phyloP scores from a whole-genome alignment of 2,888 invertebrate genomes.

The Lacanobia oleracea region DNA sequence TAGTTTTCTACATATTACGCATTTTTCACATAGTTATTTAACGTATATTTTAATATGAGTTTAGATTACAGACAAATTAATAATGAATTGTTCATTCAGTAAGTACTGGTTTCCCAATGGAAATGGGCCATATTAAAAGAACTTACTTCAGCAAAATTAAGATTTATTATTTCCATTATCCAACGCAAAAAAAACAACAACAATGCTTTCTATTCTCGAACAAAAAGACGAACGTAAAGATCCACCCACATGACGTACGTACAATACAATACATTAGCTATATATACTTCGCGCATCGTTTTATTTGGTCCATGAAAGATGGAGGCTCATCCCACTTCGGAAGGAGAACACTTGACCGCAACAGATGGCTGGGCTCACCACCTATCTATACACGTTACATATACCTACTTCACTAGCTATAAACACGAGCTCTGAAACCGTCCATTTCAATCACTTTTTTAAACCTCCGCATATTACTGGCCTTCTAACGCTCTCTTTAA shows the following conservation, averaged over 20 bases:
- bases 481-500: conserved; percentile 41
- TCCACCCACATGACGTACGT: conserved; percentile 58
- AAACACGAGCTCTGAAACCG: conserved; percentile 22
- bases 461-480: conserved; percentile 32
- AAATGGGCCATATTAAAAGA: neutral
- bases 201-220: conserved; percentile 51
- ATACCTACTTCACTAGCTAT: conserved; percentile 45
- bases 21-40: no score
- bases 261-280: conserved; percentile 63
- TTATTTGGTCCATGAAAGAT: conserved; percentile 82
- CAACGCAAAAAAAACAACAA: conserved; percentile 38
- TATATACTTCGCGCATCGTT: conserved; percentile 69
- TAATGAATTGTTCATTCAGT: neutral
- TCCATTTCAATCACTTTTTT: conserved; percentile 51
- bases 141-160: conserved; percentile 15
- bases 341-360: conserved; percentile 83
- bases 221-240: conserved; percentile 55
- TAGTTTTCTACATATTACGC: no score
- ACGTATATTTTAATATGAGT: no score
- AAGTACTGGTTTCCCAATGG: neutral
- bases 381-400: conserved; percentile 66
- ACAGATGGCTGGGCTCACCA: conserved; percentile 82
- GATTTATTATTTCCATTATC: conserved; percentile 43
- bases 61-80: no score
- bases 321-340: conserved; percentile 78